These are phyloP conservation scores for Drosophila recens DNA, from an alignment of 2,888 invertebrate genomes.

Conservation along the genomic window DNA sequence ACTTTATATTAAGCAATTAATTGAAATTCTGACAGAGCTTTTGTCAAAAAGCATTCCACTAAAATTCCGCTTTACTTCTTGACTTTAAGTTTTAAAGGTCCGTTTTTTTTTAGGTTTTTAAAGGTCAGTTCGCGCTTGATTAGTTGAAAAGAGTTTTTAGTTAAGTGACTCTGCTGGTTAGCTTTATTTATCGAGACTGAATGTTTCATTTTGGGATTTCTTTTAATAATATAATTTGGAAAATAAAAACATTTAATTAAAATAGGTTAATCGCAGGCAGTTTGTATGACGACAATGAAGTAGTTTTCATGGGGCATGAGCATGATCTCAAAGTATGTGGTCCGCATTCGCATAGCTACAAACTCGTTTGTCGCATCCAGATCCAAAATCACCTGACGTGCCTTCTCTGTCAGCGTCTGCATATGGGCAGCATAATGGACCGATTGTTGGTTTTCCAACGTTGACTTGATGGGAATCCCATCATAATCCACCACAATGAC, in stretches of 20 bases:
- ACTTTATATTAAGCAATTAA: neutral
- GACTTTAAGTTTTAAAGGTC: neutral
- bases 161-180: neutral
- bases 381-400: constrained; percentile 64
- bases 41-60: neutral
- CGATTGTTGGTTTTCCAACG: constrained; percentile 56
- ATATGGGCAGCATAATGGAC: constrained; percentile 61
- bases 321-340: constrained; percentile 56
- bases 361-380: constrained; percentile 73
- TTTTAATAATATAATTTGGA: constrained; percentile 11
- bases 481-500: constrained; percentile 64
- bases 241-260: constrained; percentile 1
- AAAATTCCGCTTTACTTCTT: neutral
- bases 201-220: neutral
- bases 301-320: constrained; percentile 55
- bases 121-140: neutral
- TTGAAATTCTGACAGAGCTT: neutral
- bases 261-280: constrained; percentile 51
- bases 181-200: neutral
- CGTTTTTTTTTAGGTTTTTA: too few relatives aligned
- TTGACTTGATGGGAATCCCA: constrained; percentile 71
- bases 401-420: constrained; percentile 60
- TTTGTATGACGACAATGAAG: constrained; percentile 60
- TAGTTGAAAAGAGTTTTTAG: neutral
- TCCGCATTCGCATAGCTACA: constrained; percentile 60